A percentile compares a stretch with the other conserved stretches of the same genome.
Conservation (phyloP, 2,888 invertebrate species). For the Steromphala cineraria region DNA sequence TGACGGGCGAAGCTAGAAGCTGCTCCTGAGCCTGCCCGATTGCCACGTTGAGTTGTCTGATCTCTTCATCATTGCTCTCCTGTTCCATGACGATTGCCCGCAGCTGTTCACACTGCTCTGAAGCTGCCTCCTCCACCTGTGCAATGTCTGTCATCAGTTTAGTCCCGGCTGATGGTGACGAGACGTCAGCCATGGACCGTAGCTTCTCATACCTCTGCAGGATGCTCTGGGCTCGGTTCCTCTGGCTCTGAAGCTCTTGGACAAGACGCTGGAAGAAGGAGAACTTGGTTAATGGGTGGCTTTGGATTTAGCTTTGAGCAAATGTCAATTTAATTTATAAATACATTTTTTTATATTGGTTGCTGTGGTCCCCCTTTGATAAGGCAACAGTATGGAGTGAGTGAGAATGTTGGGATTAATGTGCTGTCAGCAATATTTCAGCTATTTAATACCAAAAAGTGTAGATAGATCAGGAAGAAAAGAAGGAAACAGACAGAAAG, state of each 20-base stretch:
- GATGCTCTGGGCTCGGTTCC: conserved; percentile 55
- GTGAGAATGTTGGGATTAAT: too few species aligned
- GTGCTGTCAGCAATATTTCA: too few species aligned
- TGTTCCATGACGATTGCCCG: conserved; percentile 58
- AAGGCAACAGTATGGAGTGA: too few species aligned
- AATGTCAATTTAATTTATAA: neutral
- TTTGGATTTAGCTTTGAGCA: neutral
- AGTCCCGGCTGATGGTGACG: conserved; percentile 23
- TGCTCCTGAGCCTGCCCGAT: conserved; percentile 63
- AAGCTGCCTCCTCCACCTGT: conserved; percentile 57
- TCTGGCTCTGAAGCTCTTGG: conserved; percentile 61
- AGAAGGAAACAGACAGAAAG: too few species aligned
- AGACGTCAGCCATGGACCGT: conserved; percentile 29
- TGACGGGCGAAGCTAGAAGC: conserved; percentile 58
- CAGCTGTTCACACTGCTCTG: conserved; percentile 52
- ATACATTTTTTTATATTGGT: neutral
- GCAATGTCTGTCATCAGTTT: conserved; percentile 60
- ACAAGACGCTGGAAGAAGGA: conserved; percentile 57
- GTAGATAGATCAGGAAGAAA: too few species aligned
- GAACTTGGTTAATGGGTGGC: neutral
- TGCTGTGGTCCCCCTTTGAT: neutral
- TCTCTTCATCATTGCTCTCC: conserved; percentile 61
- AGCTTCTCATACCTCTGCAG: conserved; percentile 51
- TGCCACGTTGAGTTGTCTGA: conserved; percentile 54
- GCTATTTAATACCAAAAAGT: too few species aligned